Percentiles rank a stretch among this genome's conserved stretches.
phyloP scores from a whole-genome alignment of 2,113 vertebrate genomes.

The Polypterus senegalus region DNA sequence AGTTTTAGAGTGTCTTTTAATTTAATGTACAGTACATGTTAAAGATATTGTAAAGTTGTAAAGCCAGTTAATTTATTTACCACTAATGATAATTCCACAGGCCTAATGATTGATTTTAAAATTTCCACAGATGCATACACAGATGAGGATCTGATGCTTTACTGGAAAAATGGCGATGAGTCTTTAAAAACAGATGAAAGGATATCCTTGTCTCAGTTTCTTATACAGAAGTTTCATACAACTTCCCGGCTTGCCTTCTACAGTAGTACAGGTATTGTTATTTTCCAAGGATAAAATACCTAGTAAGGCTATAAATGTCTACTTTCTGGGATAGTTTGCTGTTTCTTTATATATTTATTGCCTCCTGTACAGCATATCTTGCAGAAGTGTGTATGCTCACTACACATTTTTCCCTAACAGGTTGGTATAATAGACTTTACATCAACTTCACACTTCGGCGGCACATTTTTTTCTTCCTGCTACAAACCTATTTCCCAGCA shows the following conservation, averaged over 20 bases:
- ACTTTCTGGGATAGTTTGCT: too few relatives aligned
- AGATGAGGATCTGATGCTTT: constrained; percentile 91
- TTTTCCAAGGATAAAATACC: too few relatives aligned
- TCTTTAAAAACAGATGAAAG: constrained; percentile 85
- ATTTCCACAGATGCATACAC: constrained; percentile 76
- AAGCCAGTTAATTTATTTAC: too few relatives aligned
- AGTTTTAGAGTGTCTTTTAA: too few relatives aligned
- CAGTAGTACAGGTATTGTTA: constrained; percentile 76
- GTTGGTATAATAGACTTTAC: constrained; percentile 87
- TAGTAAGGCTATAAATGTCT: too few relatives aligned
- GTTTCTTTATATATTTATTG: not conserved
- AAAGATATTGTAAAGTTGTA: too few relatives aligned
- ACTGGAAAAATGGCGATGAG: constrained; percentile 88
- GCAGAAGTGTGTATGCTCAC: not conserved
- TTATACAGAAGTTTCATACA: constrained; percentile 91
- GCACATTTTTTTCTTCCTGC: constrained; percentile 89
- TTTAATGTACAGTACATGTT: too few relatives aligned
- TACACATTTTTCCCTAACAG: constrained; percentile 36
- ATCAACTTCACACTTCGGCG: constrained; percentile 81
- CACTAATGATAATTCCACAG: too few relatives aligned
- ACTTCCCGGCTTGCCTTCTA: constrained; percentile 89
- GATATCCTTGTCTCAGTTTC: constrained; percentile 87
- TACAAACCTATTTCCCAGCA: constrained; percentile 85
- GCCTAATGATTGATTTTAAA: not conserved
- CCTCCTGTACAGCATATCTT: not conserved